Conservation (phyloP, 2,113 vertebrate species). For the Cygnus atratus region DNA sequence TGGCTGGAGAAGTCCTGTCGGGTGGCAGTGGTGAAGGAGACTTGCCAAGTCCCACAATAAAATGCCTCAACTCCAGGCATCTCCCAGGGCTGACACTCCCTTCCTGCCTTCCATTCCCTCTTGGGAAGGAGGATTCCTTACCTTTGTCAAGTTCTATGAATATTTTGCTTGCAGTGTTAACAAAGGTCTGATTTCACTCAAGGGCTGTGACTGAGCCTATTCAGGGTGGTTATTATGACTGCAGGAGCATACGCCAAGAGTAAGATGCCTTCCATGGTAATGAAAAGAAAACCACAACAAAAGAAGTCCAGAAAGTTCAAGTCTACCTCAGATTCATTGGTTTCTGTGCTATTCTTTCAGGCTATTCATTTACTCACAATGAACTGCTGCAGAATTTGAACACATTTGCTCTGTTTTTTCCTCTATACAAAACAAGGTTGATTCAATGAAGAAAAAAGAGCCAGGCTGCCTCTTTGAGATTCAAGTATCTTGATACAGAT, state of each 20-base stretch:
- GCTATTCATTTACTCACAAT: constrained; percentile 11
- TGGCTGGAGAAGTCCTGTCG: neutral
- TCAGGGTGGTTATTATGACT: neutral
- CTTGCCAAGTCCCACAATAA: neutral
- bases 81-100: neutral
- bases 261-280: neutral
- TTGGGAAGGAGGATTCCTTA: neutral
- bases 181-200: neutral
- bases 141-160: neutral
- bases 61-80: accelerated
- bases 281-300: constrained; percentile 47
- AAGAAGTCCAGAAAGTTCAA: constrained; percentile 46
- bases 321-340: constrained; percentile 43
- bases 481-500: neutral
- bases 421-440: neutral
- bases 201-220: neutral
- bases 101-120: neutral
- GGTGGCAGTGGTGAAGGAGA: neutral
- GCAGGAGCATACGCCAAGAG: neutral
- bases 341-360: neutral
- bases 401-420: neutral
- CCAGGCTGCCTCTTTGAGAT: neutral
- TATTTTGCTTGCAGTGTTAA: neutral
- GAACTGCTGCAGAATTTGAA: neutral
- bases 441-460: neutral